A percentile compares a stretch with the other conserved stretches of the same genome.
Evolutionary conservation across 2,888 invertebrate species (phyloP).

Genomic region (Tiphia femorata): DNA sequence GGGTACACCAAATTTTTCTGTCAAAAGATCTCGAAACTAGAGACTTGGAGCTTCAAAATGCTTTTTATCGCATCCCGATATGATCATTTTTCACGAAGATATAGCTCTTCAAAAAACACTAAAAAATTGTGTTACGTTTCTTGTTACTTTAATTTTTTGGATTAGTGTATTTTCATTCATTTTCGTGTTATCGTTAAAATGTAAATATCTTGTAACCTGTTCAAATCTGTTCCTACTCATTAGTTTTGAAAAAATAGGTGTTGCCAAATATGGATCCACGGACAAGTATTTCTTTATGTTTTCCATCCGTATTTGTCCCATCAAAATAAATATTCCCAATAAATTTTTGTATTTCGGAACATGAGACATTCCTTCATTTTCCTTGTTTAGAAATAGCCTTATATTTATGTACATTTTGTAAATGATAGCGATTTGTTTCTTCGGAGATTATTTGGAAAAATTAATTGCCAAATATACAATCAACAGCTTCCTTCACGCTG

Average conservation of each 20-base stretch:
- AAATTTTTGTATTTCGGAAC: conserved; percentile 21
- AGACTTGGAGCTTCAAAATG: no score
- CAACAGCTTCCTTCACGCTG: conserved; percentile 16
- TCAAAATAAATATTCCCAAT: conserved; percentile 26
- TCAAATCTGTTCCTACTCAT: conserved; percentile 22
- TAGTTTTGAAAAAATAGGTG: conserved; percentile 21
- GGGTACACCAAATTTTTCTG: no score
- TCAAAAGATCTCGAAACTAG: no score
- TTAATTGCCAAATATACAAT: conserved; percentile 22
- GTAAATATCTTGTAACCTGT: conserved; percentile 18
- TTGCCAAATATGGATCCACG: conserved; percentile 14
- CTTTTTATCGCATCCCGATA: no score
- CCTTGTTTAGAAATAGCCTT: conserved; percentile 14
- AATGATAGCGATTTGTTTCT: conserved; percentile 18
- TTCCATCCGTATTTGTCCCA: conserved; percentile 26
- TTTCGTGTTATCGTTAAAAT: conserved; percentile 24
- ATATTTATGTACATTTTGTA: conserved; percentile 22
- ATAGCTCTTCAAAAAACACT: no score
- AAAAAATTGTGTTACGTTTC: no score
- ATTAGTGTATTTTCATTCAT: conserved; percentile 16
- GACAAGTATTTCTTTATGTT: conserved; percentile 26
- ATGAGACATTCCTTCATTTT: conserved; percentile 24
- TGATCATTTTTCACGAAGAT: no score
- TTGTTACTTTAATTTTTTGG: no score
- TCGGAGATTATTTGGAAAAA: conserved; percentile 14